Conservation (phyloP, 2,113 vertebrate genomes). For the Paradoxurus hermaphroditus region DNA sequence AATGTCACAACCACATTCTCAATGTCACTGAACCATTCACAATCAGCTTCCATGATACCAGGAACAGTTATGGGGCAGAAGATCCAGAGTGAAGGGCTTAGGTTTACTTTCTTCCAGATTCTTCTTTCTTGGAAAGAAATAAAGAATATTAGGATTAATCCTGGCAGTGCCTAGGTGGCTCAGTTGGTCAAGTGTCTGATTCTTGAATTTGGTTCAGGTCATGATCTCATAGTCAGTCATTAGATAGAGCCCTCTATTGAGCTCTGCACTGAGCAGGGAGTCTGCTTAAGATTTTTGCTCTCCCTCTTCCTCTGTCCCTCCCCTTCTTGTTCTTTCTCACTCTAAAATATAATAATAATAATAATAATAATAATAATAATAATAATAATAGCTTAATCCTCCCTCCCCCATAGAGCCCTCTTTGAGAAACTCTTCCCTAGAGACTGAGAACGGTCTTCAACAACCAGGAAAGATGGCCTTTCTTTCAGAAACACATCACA, state of each 20-base stretch:
- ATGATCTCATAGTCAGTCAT: too few species aligned
- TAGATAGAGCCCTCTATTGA: too few species aligned
- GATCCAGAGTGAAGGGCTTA: neutral
- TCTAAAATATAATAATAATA: too few species aligned
- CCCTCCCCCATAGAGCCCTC: neutral
- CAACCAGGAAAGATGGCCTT: neutral
- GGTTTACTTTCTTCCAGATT: neutral
- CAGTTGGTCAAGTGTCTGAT: too few species aligned
- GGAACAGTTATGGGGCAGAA: neutral
- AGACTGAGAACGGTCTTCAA: neutral
- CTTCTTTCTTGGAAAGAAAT: neutral
- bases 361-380: too few species aligned
- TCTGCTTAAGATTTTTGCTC: too few species aligned
- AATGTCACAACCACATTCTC: neutral
- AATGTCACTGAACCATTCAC: fast-evolving
- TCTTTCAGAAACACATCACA: neutral
- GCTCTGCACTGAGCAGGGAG: too few species aligned
- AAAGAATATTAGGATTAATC: neutral
- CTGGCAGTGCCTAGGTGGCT: too few species aligned
- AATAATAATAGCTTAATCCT: too few species aligned
- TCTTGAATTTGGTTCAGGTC: too few species aligned
- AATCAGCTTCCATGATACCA: neutral
- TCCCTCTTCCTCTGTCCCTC: too few species aligned
- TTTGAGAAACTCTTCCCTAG: neutral
- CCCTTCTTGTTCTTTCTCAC: too few species aligned